Evolutionary conservation across 2,797 vertebrate species (phyloP).

Genomic region (Buceros bicornis): DNA sequence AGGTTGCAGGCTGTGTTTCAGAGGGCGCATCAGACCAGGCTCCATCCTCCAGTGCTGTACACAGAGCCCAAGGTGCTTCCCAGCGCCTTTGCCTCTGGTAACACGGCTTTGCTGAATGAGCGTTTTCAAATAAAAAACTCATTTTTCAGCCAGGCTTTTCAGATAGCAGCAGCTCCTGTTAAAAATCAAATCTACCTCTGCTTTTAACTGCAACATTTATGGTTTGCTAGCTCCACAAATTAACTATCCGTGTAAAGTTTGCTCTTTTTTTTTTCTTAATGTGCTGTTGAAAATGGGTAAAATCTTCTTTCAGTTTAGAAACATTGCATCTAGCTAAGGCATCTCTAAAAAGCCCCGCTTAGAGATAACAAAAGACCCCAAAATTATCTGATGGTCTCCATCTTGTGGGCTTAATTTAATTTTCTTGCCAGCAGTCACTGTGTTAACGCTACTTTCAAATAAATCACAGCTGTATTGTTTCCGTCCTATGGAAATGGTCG

Average conservation of each 20-base stretch:
- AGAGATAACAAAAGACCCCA: background rate
- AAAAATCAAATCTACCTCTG: background rate
- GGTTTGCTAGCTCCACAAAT: background rate
- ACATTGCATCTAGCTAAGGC: background rate
- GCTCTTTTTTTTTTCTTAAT: background rate
- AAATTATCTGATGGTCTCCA: background rate
- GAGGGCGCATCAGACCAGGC: background rate
- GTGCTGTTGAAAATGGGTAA: background rate
- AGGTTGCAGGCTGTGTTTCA: background rate
- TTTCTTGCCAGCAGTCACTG: background rate
- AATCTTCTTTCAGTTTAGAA: background rate
- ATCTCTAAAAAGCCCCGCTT: background rate
- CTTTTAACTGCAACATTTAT: background rate
- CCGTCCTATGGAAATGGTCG: fast-evolving
- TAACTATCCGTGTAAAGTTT: background rate
- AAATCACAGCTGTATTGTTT: background rate
- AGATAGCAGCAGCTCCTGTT: background rate
- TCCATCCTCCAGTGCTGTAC: background rate
- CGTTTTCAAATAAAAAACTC: background rate
- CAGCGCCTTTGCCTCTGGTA: background rate
- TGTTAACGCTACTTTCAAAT: background rate
- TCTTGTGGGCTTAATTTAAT: slow-evolving; percentile 10
- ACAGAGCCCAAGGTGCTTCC: background rate
- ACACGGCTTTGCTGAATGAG: background rate
- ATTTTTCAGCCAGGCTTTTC: background rate